These are phyloP conservation scores for Apaloderma vittatum DNA, from an alignment of 2,113 vertebrate genomes.

Conservation along the genomic window DNA sequence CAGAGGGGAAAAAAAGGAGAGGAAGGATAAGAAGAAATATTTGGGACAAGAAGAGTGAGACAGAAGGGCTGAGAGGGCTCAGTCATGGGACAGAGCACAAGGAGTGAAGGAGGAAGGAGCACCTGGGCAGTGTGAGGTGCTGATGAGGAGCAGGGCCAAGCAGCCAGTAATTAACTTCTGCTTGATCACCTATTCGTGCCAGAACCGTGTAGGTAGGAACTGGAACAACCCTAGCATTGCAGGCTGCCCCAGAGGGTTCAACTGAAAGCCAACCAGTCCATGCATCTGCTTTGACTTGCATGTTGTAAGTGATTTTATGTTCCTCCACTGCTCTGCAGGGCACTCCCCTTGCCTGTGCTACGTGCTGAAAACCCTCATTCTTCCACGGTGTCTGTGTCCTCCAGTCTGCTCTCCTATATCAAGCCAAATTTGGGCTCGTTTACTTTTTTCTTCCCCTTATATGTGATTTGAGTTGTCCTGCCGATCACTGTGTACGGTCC, in stretches of 20 bases:
- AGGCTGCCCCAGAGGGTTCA: not conserved
- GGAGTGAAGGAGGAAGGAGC: not conserved
- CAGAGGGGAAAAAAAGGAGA: not conserved
- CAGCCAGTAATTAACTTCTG: not conserved
- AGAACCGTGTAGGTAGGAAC: not conserved
- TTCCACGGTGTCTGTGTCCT: rapidly evolving
- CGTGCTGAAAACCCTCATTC: not conserved
- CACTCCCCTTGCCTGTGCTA: not conserved
- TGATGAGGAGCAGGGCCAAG: not conserved
- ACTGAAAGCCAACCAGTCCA: not conserved
- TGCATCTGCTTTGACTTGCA: not conserved
- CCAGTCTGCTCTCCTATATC: not conserved
- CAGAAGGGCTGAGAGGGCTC: not conserved
- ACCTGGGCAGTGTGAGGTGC: not conserved
- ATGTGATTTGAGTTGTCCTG: not conserved
- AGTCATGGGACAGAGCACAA: not conserved
- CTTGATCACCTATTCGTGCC: not conserved
- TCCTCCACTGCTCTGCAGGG: not conserved
- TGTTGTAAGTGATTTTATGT: not conserved
- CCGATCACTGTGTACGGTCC: not conserved
- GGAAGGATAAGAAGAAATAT: not conserved
- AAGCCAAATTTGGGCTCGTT: not conserved
- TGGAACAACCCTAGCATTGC: not conserved
- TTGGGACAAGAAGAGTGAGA: not conserved
- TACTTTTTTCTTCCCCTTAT: not conserved